Conservation (phyloP, 2,888 invertebrate species). For the Ornithoptera alexandrae region DNA sequence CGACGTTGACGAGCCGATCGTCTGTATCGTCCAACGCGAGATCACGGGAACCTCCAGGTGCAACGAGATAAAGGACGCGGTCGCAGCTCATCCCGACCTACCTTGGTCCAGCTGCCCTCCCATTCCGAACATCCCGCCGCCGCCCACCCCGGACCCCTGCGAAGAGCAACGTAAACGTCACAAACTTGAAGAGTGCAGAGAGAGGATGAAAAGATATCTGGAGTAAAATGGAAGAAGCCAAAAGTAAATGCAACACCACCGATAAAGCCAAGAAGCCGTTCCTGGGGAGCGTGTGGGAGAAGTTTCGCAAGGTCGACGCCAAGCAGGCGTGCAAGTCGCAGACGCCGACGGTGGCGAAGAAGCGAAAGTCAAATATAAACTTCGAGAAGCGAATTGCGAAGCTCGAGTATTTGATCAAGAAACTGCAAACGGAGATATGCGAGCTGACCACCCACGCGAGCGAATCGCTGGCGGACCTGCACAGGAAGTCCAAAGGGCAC, state of each 20-base stretch:
- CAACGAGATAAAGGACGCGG: conserved; percentile 41
- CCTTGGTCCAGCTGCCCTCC: conserved; percentile 49
- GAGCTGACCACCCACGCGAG: conserved; percentile 42
- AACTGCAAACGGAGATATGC: conserved; percentile 53
- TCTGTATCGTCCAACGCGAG: conserved; percentile 47
- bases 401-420: conserved; percentile 49
- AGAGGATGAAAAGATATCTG: conserved; percentile 50
- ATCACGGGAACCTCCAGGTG: conserved; percentile 48
- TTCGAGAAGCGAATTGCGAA: conserved; percentile 54
- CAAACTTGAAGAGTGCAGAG: conserved; percentile 45
- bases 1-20: conserved; percentile 34
- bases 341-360: conserved; percentile 1
- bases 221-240: conserved; percentile 47
- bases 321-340: conserved; percentile 6
- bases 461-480: conserved; percentile 10
- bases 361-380: conserved; percentile 13
- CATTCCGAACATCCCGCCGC: conserved; percentile 46
- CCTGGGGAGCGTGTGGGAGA: conserved; percentile 33
- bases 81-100: conserved; percentile 39
- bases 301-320: conserved; percentile 38
- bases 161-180: conserved; percentile 43
- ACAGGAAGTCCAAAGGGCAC: not conserved
- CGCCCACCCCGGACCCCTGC: conserved; percentile 49
- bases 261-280: conserved; percentile 10
- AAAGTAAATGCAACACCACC: not conserved